Evolutionary conservation across 2,797 vertebrate genomes (phyloP), one percentile per base, ranked within the genome.

Genomic region (Falco columbarius): DNA sequence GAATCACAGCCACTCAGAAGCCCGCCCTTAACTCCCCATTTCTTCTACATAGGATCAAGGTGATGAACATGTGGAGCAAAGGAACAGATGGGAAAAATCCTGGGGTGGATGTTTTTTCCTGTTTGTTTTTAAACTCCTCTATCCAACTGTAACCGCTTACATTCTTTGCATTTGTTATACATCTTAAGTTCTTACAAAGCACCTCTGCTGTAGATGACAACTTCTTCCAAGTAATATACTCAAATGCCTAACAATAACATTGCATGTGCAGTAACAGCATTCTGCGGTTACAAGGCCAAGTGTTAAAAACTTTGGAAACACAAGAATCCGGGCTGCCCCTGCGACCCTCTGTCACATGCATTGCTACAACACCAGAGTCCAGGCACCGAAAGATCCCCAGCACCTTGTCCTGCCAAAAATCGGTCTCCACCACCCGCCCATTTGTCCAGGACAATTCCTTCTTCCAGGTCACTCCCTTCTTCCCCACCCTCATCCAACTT

Each of bases 111-210:
- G 42, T 58, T 93, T 89, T 72, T 72, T 85, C 81, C 61, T 46
- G 40, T 80, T 92, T 70, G 29, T 73, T 96, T 91, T 88, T 36
- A 65, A 93, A 61, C 38, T 77, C 85, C 67, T 63, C 24, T 36
- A 30, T 32, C 72, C 62, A 62, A 12, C 32, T 54, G 40, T 20
- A 81, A 75, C 23, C 4, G 7, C 66, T 58, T 36, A 38, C 17
- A 74, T 46, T 93, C 81, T 74, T 54, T 26, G 70, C 32, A 42
- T 16, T 62, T 54, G 58, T 32, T 49, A 20, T 1, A 15, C 26
- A 88, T 38, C 32, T n/a, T 27, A 26, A 84, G 29, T 13, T 90
- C 40, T 61, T 38, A 66, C 0, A 68, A 68, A 90, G 30, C 32
- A 47, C 51, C 44, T 76, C 63, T 67, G 75, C 75, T 36, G 15